These are phyloP conservation scores for Drosophila rufa DNA, from an alignment of 1,140 invertebrate species.

Conservation along the genomic window DNA sequence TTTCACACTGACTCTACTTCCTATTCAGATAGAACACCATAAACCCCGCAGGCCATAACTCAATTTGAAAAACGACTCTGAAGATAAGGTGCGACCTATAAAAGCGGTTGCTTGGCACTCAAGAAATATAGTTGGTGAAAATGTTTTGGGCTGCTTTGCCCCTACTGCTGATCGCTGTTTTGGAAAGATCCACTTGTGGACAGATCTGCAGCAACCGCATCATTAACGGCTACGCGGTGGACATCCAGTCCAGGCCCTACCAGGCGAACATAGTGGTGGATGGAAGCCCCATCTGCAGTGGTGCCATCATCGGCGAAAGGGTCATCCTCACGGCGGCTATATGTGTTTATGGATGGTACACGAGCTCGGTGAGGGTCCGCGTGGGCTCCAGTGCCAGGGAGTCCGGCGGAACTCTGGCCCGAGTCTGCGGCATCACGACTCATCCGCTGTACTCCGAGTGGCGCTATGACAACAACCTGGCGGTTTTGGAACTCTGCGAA, in stretches of 20 bases:
- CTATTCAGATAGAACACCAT: background rate
- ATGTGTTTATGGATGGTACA: conserved; percentile 11
- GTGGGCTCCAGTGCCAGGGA: conserved; percentile 13
- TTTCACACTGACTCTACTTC: background rate
- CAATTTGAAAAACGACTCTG: conserved; percentile 6
- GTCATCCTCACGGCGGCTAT: conserved; percentile 15
- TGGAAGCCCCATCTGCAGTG: conserved; percentile 14
- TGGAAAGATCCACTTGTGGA: background rate
- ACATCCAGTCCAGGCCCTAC: conserved; percentile 11
- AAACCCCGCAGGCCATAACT: background rate
- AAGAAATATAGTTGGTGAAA: background rate
- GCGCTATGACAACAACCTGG: conserved; percentile 28
- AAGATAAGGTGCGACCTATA: conserved; percentile 25
- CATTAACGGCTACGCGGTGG: conserved; percentile 12
- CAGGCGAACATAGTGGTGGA: conserved; percentile 23
- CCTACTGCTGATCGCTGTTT: conserved; percentile 1
- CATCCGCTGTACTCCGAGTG: conserved; percentile 5
- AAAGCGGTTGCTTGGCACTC: background rate
- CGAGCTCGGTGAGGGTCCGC: conserved; percentile 8
- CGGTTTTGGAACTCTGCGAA: conserved; percentile 20
- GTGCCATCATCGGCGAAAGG: conserved; percentile 10
- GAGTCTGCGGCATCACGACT: background rate
- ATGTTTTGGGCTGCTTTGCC: conserved; percentile 1
- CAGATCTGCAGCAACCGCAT: background rate
- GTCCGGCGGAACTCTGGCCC: background rate